Evolutionary conservation across 1,140 invertebrate species (phyloP), one percentile per base, ranked within the genome.

Genomic region (Orius insidiosus): DNA sequence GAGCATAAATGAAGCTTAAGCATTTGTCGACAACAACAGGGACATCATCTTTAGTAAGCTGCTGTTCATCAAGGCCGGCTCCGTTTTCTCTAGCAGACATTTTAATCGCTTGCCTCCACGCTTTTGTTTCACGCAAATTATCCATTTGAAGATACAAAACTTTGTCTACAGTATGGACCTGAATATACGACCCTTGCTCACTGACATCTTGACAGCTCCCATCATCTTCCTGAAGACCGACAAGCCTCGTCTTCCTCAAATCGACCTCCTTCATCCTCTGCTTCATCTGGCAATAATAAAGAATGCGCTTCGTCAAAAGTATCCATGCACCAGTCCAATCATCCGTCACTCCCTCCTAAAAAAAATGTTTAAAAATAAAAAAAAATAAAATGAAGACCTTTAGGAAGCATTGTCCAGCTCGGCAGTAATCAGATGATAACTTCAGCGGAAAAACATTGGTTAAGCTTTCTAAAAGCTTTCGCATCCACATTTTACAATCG

Each of bases 1-100:
- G 74, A 10, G 76, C 73, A 53, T 82, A 84, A 47, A 92, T 76
- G 56, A 88, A 89, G 56, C 83, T 86, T 34, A 90, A 76, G 61
- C 86, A 92, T 60, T 87, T 89, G 53, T 90, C 84, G 2, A 93
- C 80, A 45, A 92, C 76, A 10, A 85, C 80, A 15, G 87, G 87
- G 19, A 92, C 73, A 60, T 88, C 75, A 50, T 87, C 81, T 53
- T 78, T 75, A 5, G 84, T 89, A 18, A 92, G 62, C 59, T 89
- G 85, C 59, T 90, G 85, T 53, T 90, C 80, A 34, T 76, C 68
- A 37, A 93, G 63, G n/a, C 68, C 64, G 1, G 74, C 67, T 7
- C 85, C 84, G 60, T 84, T 86, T 51, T 76, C 75, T 40, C 79
- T 72, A 1, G 83, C 77, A 5, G 79, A 78, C 48, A 76, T 63